Conservation (phyloP, 2,888 invertebrate species). For the Syrphus vitripennis region DNA sequence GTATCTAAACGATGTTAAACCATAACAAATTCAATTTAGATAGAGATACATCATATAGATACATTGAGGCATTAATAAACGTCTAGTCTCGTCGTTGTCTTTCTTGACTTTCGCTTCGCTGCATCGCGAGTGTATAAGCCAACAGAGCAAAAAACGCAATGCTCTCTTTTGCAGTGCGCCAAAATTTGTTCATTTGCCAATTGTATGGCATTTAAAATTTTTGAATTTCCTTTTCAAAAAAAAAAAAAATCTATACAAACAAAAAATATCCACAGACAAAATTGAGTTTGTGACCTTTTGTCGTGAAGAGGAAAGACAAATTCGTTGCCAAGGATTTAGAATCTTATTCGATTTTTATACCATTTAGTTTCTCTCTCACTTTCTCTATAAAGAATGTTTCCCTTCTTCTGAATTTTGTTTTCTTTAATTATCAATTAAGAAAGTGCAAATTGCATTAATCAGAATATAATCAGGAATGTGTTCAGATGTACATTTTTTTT, state of each 20-base stretch:
- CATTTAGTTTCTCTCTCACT: neutral
- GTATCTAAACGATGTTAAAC: neutral
- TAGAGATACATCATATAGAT: neutral
- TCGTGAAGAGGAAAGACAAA: neutral
- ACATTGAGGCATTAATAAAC: neutral
- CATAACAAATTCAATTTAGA: neutral
- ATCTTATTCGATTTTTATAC: neutral
- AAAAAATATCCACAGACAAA: neutral
- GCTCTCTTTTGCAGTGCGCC: constrained; percentile 13
- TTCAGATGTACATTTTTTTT: neutral
- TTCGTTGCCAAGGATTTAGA: constrained; percentile 6
- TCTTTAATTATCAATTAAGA: neutral
- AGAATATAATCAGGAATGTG: neutral
- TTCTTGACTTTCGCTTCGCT: neutral
- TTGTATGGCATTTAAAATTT: constrained; percentile 52
- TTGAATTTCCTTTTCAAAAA: neutral
- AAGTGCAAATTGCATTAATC: neutral
- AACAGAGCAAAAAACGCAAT: neutral
- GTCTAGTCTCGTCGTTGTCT: neutral
- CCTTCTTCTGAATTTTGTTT: neutral
- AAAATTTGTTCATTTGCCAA: constrained; percentile 49
- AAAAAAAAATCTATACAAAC: too few relatives aligned
- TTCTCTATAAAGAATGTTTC: too few relatives aligned
- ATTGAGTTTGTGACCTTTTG: constrained; percentile 51
- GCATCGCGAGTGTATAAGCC: neutral